Evolutionary conservation across 2,113 vertebrate genomes (phyloP), one percentile per base, ranked within the genome.

Genomic region (Conger conger): DNA sequence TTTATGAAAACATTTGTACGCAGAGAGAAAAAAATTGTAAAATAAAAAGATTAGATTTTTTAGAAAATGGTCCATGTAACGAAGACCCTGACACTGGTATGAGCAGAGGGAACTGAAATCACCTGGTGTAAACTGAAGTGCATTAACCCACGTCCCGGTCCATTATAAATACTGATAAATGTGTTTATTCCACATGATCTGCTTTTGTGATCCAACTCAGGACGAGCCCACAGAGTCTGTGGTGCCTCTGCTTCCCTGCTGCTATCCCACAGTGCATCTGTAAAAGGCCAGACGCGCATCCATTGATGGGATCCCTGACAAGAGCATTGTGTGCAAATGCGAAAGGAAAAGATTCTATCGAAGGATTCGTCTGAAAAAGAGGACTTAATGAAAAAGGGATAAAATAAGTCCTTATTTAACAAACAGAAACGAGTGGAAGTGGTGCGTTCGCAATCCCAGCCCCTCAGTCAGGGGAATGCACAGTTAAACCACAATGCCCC

Each of bases 401-500:
- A 73, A 80, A 86, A 78, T 76, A 60, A 63, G 76, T 76, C 35
- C 38, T n/a, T 81, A 30, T 81, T 85, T 63, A 86, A 35, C 79
- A 68, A 35, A 84, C 81, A 79, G 42, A 83, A 79, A 76, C 53
- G 80, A 79, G 42, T 80, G 30, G 54, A 60, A 82, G 68, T 30
- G 76, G 36, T 76, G 81, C n/a, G n/a, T 86, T 80, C 54, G 79
- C 83, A 83, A 82, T 82, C 45, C 40, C 30, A 63, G n/a, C 78
- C 68, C 27, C 63, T 80, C 35, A 77, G 60, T 78, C 27, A 63
- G 54, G 33, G 53, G 57, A 76, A 79, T 90, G 90, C 91, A 93
- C 91, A 89, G 91, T 94, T 96, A 92, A 95, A 90, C 96, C 94
- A 93, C 93, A 96, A 92, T 94, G 96, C 95, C 97, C 97, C 96